Percentiles rank a stretch among this genome's conserved stretches.
Conservation (phyloP, 2,888 invertebrate species). For the Hypolimnas misippus region DNA sequence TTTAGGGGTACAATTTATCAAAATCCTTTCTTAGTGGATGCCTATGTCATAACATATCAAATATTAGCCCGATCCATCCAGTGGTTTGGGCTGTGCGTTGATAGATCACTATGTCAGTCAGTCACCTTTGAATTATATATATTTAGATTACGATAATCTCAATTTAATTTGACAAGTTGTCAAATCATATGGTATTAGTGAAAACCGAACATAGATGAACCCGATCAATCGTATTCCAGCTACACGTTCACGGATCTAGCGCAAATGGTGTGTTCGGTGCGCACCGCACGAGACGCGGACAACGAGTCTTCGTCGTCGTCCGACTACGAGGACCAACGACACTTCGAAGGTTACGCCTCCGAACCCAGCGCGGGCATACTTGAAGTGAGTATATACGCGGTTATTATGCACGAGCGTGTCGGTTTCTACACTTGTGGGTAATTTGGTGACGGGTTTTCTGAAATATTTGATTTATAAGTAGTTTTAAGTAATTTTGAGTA, state of each 20-base stretch:
- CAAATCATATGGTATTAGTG: no score
- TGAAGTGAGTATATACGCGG: slow-evolving; percentile 58
- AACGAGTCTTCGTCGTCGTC: slow-evolving; percentile 85
- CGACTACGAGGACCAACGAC: slow-evolving; percentile 87
- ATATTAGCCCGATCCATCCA: no score
- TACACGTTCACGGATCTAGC: slow-evolving; percentile 96
- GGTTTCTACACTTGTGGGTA: no score
- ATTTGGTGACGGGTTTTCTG: not conserved
- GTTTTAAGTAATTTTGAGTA: not conserved
- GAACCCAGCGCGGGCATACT: slow-evolving; percentile 87
- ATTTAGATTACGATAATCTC: no score
- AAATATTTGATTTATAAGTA: not conserved
- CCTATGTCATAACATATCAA: no score
- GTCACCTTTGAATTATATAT: no score
- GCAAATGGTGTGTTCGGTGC: slow-evolving; percentile 95
- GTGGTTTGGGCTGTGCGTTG: no score
- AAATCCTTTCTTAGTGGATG: no score
- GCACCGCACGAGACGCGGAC: slow-evolving; percentile 75
- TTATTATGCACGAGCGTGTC: not conserved
- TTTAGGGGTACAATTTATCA: no score
- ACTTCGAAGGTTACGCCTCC: slow-evolving; percentile 93
- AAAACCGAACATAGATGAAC: no score
- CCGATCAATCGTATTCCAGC: slow-evolving; percentile 58
- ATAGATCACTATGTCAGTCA: no score
- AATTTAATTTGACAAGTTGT: no score